Base-by-base conservation (phyloP, 2,797 vertebrate species). In the Malacoctenus gilli region DNA sequence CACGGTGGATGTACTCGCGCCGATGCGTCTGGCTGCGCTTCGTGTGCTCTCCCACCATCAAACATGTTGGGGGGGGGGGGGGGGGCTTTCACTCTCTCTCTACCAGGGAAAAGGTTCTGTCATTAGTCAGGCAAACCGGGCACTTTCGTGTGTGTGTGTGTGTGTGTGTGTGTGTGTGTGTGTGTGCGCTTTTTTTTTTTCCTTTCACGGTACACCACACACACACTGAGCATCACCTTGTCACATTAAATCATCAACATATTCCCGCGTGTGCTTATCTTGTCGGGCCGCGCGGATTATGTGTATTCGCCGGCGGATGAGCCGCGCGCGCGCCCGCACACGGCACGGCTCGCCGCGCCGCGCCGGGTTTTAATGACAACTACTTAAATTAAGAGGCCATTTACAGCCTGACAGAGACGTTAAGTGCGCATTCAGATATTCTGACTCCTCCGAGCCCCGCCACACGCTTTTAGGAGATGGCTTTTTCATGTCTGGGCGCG, bases 361-460 rank as follows among this genome's bases (percentile, higher is more conserved):
- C 61, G 56, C 65, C 53, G 32, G 70, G 62, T 82, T 79, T 86
- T 80, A 79, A 85, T 77, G 79, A 71, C 61, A 57, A 34, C 80
- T 77, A 49, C 75, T 73, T 81, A 72, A 82, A 84, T 82, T 77
- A 83, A 64, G 72, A 77, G 68, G 51, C 68, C 80, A 75, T 85
- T 79, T 70, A 56, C 75, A 72, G 64, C 44, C 43, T 39, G 72
- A 74, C 57, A 47, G 51, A 66, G 54, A 76, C 21, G 44, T 71
- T 77, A 77, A 87, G 77, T 83, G 76, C 52, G 3, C 62, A 39
- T 73, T 58, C 35, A 69, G 56, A 73, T 72, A 56, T 66, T 59
- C 44, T 16, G n/a, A 22, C 46, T 39, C 21, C 72, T 68, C 44
- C 3, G 11, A 44, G 57, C 35, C 8, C 68, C 30, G 25, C 51